Base-by-base conservation (phyloP, 30 jellyfish, hydroid and myxozoan species). In the Morbakka virulenta region DNA sequence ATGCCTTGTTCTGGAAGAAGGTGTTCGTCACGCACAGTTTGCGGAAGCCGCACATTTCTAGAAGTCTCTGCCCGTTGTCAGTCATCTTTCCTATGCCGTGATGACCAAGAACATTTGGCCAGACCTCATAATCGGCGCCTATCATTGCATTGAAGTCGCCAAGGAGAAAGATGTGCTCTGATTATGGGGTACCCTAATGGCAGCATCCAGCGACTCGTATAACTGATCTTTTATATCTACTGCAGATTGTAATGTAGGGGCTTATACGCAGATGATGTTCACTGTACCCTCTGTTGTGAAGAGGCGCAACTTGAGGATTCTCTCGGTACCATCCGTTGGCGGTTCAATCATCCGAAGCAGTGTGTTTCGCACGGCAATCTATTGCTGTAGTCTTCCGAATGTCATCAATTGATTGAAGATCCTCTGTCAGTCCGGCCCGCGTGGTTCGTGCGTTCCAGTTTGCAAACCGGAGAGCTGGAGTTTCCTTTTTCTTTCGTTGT, bases 101-200 rank as follows among this genome's bases (percentile, higher is more conserved):
- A 14, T 51, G 84, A 14, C 61, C 85, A 20, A 73, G 80, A 52
- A 74, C 48, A 26, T 4, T 12, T 52, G 83, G 84, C 85, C 85
- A 73, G 22, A 67, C 4, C 4, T 27, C 70, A 34, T 22, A 63
- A 51, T 73, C 85, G 13, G 50, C 52, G 27, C 85, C 85, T 51
- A 73, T 83, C 35, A 83, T 49, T 27, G 85, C 83, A 13, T 73
- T 73, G 83, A 73, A 73, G 61, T 50, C 64, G 31, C 84, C 85
- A 26, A 73, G 85, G 52, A 73, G 49, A 20, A 41, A 11, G 3
- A 73, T 11, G 14, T 73, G 82, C 13, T 21, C 52, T 50, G 52
- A 12, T 52, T 22, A 17, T 22, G 85, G 80, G 82, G 50, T 50
- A 25, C 31, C 14, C 25, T 47, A 25, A 73, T 14, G 85, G 35